Base-by-base conservation (phyloP, 2,888 invertebrate genomes). In the Ophioninae sp. region DNA sequence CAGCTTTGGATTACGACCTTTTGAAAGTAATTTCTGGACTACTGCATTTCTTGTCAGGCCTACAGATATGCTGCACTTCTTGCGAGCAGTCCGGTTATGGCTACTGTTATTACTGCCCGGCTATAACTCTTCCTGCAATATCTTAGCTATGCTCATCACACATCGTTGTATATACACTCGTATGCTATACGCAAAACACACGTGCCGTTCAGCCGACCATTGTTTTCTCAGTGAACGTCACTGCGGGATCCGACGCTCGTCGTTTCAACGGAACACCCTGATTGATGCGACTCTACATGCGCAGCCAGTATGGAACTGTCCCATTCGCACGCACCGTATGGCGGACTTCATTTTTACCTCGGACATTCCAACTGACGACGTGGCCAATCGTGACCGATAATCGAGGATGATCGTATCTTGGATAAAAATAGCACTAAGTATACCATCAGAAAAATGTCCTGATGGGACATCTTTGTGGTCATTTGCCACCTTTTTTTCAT, bases 141-240 rank as follows among this genome's bases (percentile, higher is more conserved):
- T 39, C 59, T 79, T 69, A 59, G 78, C 69, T 63, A 78, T 79
- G 74, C 78, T 63, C 58, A 69, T 82, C 82, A 75, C 82, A 75
- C 65, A 75, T 56, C 63, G 59, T 63, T 61, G 69, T 71, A 44
- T 71, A 79, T 30, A 41, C 41, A 56, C 61, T 72, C 64, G 51
- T 76, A 51, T 51, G 39, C 65, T 65, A 71, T 72, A 74, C 64
- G 71, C 78, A 51, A 79, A 82, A 82, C 79, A 82, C 82, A 79
- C 82, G 82, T 79, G 75, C 79, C 81, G 44, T 65, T 71, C 22
- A 65, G 58, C 74, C 69, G 59, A 30, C 74, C 69, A 82, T 82
- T 82, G 82, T 82, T 74, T 71, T 64, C 44, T 13, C 58, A 13
- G 22, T n/a, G 74, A 20, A 51, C 69, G 61, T 44, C 39, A 58